A percentile compares a stretch with the other conserved stretches of the same genome.
Evolutionary conservation across 2,797 vertebrate genomes (phyloP).

Genomic region (Gila robusta): DNA sequence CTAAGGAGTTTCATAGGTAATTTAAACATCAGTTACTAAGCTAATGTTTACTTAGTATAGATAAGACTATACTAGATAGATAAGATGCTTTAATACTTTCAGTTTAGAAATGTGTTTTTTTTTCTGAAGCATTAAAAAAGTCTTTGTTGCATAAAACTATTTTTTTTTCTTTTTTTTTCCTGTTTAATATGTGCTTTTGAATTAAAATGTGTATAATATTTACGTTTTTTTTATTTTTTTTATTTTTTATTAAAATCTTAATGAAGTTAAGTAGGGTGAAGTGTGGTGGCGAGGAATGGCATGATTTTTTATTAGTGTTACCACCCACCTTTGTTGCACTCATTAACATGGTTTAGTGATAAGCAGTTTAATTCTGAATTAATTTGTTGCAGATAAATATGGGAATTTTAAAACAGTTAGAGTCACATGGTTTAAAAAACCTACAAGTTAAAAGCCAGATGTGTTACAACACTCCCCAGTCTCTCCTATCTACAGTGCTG

Average conservation of each 20-base stretch:
- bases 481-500: neutral
- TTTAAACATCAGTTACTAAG: conserved; percentile 1
- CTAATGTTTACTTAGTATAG: neutral
- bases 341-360: neutral
- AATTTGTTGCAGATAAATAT: conserved; percentile 11
- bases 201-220: neutral
- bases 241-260: neutral
- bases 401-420: neutral
- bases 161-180: neutral
- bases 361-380: neutral
- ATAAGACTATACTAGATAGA: no score
- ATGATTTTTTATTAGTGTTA: neutral
- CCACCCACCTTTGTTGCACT: neutral
- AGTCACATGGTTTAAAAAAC: neutral
- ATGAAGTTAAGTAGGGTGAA: neutral
- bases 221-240: neutral
- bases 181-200: neutral
- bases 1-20: neutral
- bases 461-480: neutral
- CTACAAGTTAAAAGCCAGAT: neutral
- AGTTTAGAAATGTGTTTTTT: neutral
- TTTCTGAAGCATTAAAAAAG: neutral
- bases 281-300: neutral
- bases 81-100: neutral
- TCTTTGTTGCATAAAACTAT: neutral